Evolutionary conservation across 2,888 invertebrate species (phyloP), one percentile per base, ranked within the genome.

Genomic region (Phania funesta): DNA sequence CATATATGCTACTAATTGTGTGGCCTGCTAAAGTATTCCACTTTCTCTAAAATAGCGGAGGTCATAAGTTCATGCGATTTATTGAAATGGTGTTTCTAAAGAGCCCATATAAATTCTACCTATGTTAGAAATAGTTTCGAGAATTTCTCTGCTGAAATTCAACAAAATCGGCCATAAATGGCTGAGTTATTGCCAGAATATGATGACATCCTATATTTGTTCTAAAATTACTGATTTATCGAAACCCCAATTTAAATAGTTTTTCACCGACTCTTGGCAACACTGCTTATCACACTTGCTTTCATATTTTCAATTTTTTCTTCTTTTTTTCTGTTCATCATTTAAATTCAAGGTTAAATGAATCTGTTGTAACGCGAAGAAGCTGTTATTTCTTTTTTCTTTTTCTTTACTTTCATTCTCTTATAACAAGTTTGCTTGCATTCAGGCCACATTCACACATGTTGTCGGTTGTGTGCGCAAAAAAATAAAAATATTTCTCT

Each of bases 301-400:
- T 3, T 38, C 4, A n/a, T 4, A 5, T 38, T 11, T 13, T 38
- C n/a, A 1, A 0, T 38, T 38, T 62, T 4, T 50, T 16, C 18
- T 26, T 48, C 0, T 35, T 46, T 35, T 22, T 32, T 20, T 48
- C n/a, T 26, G 13, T 24, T 44, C 3, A 46, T 32, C 8, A 60
- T 35, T n/a, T 9, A 38, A 50, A 32, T 70, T 73, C 62, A 64
- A 73, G 62, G 52, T 73, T 18, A 64, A 54, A 16, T 22, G 20
- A 54, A 11, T 0, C 13, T 48, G 35, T 26, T 60, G 48, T 60
- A 26, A 20, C 20, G 48, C 58, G 26, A 48, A n/a, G 13, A 32
- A 70, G 11, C 4, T 68, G 26, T 44, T 0, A n/a, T 44, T 44
- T 20, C 4, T 38, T 67, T 18, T 29, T 22, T 9, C 38, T 7